Evolutionary conservation across 2,797 vertebrate genomes (phyloP).

Genomic region (Rhabdomys pumilio): DNA sequence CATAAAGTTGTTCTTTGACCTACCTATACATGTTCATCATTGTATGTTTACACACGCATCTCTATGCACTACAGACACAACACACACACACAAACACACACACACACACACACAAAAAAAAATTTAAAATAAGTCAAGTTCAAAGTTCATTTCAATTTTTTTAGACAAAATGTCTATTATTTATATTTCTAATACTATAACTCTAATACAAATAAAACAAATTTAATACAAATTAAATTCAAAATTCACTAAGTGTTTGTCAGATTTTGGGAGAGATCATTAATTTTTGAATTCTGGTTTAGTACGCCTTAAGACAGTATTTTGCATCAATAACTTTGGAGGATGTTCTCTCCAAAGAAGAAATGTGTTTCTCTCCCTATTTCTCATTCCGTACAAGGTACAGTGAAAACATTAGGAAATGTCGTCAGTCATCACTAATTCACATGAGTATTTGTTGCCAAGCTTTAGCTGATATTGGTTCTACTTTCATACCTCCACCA

Average conservation of each 20-base stretch:
- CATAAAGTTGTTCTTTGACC: background rate
- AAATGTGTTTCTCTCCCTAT: background rate
- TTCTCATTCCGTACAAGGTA: background rate
- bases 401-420: background rate
- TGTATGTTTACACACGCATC: background rate
- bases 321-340: background rate
- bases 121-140: background rate
- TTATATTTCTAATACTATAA: background rate
- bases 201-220: background rate
- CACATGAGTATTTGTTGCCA: background rate
- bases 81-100: background rate
- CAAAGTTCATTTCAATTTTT: background rate
- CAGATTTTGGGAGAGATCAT: background rate
- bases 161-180: background rate
- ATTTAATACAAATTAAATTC: background rate
- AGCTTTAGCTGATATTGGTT: background rate
- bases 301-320: background rate
- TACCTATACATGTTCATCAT: background rate
- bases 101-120: background rate
- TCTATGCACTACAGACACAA: background rate
- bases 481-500: background rate
- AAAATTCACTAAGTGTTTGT: background rate
- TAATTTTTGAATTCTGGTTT: constrained; percentile 13
- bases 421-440: background rate
- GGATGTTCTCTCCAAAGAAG: background rate